Evolutionary conservation across 1,140 invertebrate species (phyloP).

Genomic region (Drosophila parabipectinata): DNA sequence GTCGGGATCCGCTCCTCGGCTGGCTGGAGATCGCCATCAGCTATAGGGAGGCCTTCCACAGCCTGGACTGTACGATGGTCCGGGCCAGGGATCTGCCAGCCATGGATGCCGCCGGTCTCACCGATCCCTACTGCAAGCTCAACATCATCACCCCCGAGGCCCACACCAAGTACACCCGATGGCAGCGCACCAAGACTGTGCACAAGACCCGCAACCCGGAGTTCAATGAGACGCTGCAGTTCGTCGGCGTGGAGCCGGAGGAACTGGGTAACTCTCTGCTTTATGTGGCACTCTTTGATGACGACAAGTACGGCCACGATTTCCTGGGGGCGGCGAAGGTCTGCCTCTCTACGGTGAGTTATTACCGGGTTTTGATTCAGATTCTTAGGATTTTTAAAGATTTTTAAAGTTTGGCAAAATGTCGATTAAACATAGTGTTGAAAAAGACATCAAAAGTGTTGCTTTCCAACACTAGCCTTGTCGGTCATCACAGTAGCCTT

Average conservation of each 20-base stretch:
- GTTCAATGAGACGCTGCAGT: conserved; percentile 96
- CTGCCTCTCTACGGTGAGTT: conserved; percentile 84
- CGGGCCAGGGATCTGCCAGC: conserved; percentile 90
- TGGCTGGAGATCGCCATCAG: conserved; percentile 91
- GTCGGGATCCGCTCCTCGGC: conserved; percentile 85
- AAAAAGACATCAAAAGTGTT: too few species aligned
- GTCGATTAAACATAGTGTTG: too few species aligned
- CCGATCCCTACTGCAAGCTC: conserved; percentile 95
- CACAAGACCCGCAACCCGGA: conserved; percentile 96
- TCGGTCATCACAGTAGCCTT: not conserved
- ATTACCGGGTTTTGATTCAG: too few species aligned
- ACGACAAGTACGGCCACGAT: conserved; percentile 93
- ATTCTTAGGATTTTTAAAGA: too few species aligned
- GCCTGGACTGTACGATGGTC: conserved; percentile 91
- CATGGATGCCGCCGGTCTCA: conserved; percentile 95
- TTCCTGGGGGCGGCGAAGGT: conserved; percentile 92
- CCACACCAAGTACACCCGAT: conserved; percentile 76
- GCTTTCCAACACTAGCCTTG: not conserved
- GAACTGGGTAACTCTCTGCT: conserved; percentile 90
- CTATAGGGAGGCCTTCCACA: conserved; percentile 90
- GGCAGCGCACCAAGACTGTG: conserved; percentile 90
- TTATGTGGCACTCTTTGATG: conserved; percentile 91
- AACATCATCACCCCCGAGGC: conserved; percentile 88
- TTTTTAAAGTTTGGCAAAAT: too few species aligned
- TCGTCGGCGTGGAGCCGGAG: conserved; percentile 90